Evolutionary conservation across 2,888 invertebrate species (phyloP), one percentile per base, ranked within the genome.

Genomic region (Gibbula magus): DNA sequence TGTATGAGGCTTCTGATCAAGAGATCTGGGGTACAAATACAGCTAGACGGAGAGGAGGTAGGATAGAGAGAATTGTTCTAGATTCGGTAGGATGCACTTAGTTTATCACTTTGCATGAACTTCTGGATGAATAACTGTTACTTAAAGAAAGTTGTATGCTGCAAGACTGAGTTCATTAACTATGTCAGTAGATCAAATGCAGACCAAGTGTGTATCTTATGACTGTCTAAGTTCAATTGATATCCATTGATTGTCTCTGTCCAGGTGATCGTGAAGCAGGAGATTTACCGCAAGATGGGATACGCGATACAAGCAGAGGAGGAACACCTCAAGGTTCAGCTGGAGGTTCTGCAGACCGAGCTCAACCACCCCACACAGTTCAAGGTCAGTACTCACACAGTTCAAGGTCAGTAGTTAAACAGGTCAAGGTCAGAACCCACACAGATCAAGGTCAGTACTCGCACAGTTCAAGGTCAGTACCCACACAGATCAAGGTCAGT

Each of bases 311-410:
- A 96, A 87, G 96, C 96, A 0, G 98, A 98, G 88, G 99, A 99
- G 92, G 98, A 98, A 84, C 95, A 96, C 13, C 94, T 97, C n/a
- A 95, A 97, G 75, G 96, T 96, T 76, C 96, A 96, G 85, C 94
- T 98, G 73, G 97, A 98, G 93, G 95, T 96, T 78, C 95, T 98
- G 91, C 96, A 97, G 82, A 95, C 96, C 0, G 96, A 98, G 89
- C 95, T 99, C 22, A 96, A 97, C 87, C 96, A 97, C 18, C 98
- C 98, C 45, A 97, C 97, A 56, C 96, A 98, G 87, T 97, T 97
- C 91, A 98, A 97, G 93, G 97, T 96, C 91, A 93, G 93, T 35
- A n/a, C 20, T 22, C 3, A 7, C 35, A 35, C 7, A 7, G 35
- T 3, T 35, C 35, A 35, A 35, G 35, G 35, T 35, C 35, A 35